Evolutionary conservation across 2,113 vertebrate species (phyloP), one percentile per base, ranked within the genome.

Genomic region (Oreochromis tanganicae): DNA sequence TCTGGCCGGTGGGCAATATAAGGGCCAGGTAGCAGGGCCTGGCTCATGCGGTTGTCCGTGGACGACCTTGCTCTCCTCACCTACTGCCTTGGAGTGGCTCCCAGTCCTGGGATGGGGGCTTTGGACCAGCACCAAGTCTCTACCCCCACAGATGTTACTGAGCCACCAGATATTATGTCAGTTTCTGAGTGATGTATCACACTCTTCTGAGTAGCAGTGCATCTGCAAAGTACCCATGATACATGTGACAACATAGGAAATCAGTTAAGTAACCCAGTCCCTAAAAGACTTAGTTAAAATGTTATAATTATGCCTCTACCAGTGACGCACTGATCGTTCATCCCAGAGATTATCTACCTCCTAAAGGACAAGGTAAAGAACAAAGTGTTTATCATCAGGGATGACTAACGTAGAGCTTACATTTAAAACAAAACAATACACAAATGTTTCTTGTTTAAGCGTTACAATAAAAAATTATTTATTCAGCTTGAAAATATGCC

Each of bases 31-130:
- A 95, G 89, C 92, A 34, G 89, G 89, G 92, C 91, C 93, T 80
- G 91, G 95, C 95, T 96, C 95, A 89, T 91, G 94, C 86, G 84
- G 93, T 93, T 96, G 96, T 96, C 96, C 96, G 91, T 96, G 96
- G 96, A 97, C 94, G 96, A 97, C 96, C 96, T 97, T 97, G 96
- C 96, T 96, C 96, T 90, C 91, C 93, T 97, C 96, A 97, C 96
- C 96, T 95, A 91, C 94, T 88, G 95, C 93, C 96, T 97, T 97
- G 96, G 96, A 97, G 96, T 92, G 93, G 92, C 94, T 97, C 96
- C 96, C 96, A 96, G 95, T 95, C 96, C 96, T 91, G 92, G 96
- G 96, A 96, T 96, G 95, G 93, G 93, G 93, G 95, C 94, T 95
- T 97, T 97, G 96, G 96, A 97, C 91, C 93, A 38, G 94, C 92